These are phyloP conservation scores for Syngnathus acus DNA, from an alignment of 2,797 vertebrate species.

Conservation along the genomic window DNA sequence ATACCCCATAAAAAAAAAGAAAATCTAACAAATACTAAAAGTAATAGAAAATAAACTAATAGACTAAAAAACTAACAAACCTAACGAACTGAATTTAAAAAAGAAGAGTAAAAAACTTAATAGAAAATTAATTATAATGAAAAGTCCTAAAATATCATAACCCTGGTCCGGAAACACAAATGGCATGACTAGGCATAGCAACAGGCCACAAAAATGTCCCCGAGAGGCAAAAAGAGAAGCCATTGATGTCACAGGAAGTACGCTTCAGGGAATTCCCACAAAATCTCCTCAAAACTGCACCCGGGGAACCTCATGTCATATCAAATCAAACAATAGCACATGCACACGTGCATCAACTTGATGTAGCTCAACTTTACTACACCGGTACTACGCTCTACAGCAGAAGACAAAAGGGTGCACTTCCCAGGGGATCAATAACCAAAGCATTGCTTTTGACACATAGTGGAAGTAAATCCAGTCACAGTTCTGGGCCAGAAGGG, in stretches of 20 bases:
- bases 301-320: not conserved
- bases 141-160: too few species aligned
- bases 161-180: not conserved
- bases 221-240: not conserved
- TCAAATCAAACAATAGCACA: not conserved
- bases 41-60: too few species aligned
- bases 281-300: slow-evolving; percentile 17
- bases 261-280: slow-evolving; percentile 56
- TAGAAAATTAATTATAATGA: too few species aligned
- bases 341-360: too few species aligned
- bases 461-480: slow-evolving; percentile 3
- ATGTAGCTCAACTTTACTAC: not conserved
- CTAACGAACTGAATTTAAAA: too few species aligned
- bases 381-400: not conserved
- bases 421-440: not conserved
- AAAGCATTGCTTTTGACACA: slow-evolving; percentile 4
- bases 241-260: slow-evolving; percentile 25
- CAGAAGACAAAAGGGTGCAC: slow-evolving; percentile 4
- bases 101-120: too few species aligned
- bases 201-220: not conserved
- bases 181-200: not conserved
- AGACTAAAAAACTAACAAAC: too few species aligned
- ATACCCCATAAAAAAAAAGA: too few species aligned
- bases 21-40: too few species aligned
- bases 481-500: slow-evolving; percentile 38